phyloP scores from a whole-genome alignment of 64 coral and sea anemone species.

The Stylophora pistillata region DNA sequence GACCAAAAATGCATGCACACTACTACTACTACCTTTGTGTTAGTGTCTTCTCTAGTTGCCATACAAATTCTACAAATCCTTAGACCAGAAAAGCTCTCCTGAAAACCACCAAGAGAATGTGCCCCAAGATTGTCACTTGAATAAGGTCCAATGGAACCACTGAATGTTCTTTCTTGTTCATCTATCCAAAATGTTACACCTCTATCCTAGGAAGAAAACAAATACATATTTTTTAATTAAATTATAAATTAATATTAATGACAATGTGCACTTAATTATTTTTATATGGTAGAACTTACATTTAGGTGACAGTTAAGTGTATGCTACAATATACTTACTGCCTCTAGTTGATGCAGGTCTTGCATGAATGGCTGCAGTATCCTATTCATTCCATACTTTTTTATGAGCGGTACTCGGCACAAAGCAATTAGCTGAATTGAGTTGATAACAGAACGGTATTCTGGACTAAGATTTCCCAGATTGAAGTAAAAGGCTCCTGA shows the following conservation, averaged over 20 bases:
- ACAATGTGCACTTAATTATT: no score
- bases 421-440: constrained; percentile 67
- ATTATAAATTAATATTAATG: no score
- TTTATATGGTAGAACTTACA: no score
- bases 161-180: constrained; percentile 45
- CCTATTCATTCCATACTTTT: constrained; percentile 72
- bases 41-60: constrained; percentile 62
- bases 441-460: constrained; percentile 62
- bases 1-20: no score
- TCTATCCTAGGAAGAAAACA: constrained; percentile 46
- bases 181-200: constrained; percentile 54
- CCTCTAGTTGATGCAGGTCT: constrained; percentile 48
- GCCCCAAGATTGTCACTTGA: constrained; percentile 81
- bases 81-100: constrained; percentile 65
- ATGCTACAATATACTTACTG: constrained; percentile 59
- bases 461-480: constrained; percentile 73
- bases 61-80: constrained; percentile 82
- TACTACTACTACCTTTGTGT: constrained; percentile 65
- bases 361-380: constrained; percentile 70
- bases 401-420: constrained; percentile 50
- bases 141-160: constrained; percentile 79
- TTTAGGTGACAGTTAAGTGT: no score
- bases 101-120: constrained; percentile 65
- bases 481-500: constrained; percentile 81
- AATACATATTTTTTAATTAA: no score